phyloP scores from a whole-genome alignment of 2,113 vertebrate genomes.

The Loxodonta africana region DNA sequence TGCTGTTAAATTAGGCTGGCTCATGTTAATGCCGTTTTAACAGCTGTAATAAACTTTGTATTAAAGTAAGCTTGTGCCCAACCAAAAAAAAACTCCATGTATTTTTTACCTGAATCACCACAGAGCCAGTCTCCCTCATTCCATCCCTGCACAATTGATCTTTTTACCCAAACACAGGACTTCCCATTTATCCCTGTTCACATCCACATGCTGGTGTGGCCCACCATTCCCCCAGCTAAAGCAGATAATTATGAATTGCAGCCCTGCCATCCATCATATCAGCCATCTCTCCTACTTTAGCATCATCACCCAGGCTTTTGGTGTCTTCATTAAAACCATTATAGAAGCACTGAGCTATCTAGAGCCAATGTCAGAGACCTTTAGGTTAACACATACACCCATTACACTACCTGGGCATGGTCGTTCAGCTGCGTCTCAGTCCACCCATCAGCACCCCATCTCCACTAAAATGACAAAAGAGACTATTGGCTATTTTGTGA shows the following conservation, averaged over 20 bases:
- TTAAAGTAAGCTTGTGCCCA: neutral
- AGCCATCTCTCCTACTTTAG: neutral
- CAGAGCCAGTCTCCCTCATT: neutral
- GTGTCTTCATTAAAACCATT: neutral
- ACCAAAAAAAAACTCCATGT: neutral
- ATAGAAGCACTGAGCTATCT: neutral
- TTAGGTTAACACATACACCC: neutral
- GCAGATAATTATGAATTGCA: neutral
- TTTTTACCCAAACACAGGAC: neutral
- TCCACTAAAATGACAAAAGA: neutral
- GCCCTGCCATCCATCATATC: neutral
- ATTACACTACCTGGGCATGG: accelerated
- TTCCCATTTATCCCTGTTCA: neutral
- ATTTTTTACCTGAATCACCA: neutral
- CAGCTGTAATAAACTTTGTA: neutral
- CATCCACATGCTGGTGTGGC: neutral
- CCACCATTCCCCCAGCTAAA: neutral
- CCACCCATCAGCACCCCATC: neutral
- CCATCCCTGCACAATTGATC: neutral
- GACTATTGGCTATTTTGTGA: neutral
- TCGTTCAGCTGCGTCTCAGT: neutral
- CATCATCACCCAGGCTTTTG: neutral
- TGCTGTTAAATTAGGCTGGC: neutral
- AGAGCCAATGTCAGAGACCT: neutral
- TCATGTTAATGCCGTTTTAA: neutral